A percentile compares a stretch with the other conserved stretches of the same genome.
Evolutionary conservation across 1,140 invertebrate species (phyloP).

Genomic region (Aleiodes sp.): DNA sequence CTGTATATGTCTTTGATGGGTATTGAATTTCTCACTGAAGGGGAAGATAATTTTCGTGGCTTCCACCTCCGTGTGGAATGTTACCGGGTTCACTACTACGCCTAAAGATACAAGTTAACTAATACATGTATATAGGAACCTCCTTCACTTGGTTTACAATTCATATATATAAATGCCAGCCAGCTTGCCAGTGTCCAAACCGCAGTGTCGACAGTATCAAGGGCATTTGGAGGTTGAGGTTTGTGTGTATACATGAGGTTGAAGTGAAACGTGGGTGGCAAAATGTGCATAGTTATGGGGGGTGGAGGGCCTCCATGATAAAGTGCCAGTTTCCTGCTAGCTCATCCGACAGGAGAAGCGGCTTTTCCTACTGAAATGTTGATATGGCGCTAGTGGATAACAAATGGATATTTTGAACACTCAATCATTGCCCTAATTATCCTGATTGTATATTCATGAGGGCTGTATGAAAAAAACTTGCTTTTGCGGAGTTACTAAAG

Average conservation of each 20-base stretch:
- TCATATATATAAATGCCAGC: too few relatives aligned
- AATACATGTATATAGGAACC: background rate
- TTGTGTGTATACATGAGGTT: background rate
- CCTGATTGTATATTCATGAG: too few relatives aligned
- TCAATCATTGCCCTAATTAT: background rate
- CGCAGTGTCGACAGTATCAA: constrained; percentile 4
- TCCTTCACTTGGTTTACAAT: too few relatives aligned
- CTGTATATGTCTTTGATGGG: background rate
- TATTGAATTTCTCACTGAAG: constrained; percentile 12
- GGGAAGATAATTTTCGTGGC: constrained; percentile 13
- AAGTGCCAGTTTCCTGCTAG: constrained; percentile 24
- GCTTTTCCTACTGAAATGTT: background rate
- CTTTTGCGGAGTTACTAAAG: too few relatives aligned
- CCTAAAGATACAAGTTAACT: background rate
- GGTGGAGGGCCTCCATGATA: constrained; percentile 11
- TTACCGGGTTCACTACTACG: background rate
- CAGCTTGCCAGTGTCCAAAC: background rate
- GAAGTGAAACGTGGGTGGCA: background rate
- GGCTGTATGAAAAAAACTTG: too few relatives aligned
- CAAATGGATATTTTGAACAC: background rate
- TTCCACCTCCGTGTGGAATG: background rate
- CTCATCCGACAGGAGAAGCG: constrained; percentile 18
- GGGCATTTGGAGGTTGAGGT: constrained; percentile 1
- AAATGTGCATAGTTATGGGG: constrained; percentile 14
- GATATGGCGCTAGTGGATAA: background rate